phyloP scores from a whole-genome alignment of 2,797 vertebrate species.

The Fistularia commersonii region DNA sequence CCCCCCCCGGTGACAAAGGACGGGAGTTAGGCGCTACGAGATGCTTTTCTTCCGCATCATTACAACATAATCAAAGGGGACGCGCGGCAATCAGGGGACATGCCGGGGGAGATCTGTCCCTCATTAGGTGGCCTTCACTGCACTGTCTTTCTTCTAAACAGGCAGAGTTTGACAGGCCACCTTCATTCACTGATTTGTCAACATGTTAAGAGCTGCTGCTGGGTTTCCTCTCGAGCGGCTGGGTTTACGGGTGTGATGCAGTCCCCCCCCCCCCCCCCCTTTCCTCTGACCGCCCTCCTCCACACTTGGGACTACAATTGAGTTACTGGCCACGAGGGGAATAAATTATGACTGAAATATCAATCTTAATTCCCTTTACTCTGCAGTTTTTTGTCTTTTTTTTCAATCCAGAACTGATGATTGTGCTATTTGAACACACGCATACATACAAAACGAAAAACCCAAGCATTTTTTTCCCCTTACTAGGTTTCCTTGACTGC shows the following conservation, averaged over 20 bases:
- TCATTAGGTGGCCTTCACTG: slow-evolving; percentile 45
- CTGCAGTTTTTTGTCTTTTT: slow-evolving; percentile 25
- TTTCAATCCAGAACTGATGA: slow-evolving; percentile 43
- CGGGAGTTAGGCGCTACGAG: slow-evolving; percentile 20
- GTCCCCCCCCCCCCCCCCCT: too few relatives aligned
- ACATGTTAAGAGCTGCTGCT: slow-evolving; percentile 12
- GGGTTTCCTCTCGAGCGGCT: slow-evolving; percentile 10
- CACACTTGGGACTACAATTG: slow-evolving; percentile 29
- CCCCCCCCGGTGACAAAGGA: slow-evolving; percentile 35
- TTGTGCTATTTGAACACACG: slow-evolving; percentile 19
- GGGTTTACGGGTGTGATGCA: neutral
- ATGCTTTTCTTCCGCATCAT: slow-evolving; percentile 38
- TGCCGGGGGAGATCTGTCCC: slow-evolving; percentile 39
- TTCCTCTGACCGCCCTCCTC: slow-evolving; percentile 7
- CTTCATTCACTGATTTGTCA: slow-evolving; percentile 28
- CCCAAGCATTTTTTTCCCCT: slow-evolving; percentile 19
- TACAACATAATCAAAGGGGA: slow-evolving; percentile 60
- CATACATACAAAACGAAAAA: slow-evolving; percentile 12
- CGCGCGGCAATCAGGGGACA: slow-evolving; percentile 35
- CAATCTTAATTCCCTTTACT: slow-evolving; percentile 50
- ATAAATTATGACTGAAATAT: slow-evolving; percentile 53
- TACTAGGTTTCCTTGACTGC: slow-evolving; percentile 16
- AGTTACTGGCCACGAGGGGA: slow-evolving; percentile 39
- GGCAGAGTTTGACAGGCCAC: slow-evolving; percentile 35
- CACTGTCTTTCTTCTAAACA: slow-evolving; percentile 36